Base-by-base conservation (phyloP, 2,888 invertebrate species). In the Galerucella calmariensis region DNA sequence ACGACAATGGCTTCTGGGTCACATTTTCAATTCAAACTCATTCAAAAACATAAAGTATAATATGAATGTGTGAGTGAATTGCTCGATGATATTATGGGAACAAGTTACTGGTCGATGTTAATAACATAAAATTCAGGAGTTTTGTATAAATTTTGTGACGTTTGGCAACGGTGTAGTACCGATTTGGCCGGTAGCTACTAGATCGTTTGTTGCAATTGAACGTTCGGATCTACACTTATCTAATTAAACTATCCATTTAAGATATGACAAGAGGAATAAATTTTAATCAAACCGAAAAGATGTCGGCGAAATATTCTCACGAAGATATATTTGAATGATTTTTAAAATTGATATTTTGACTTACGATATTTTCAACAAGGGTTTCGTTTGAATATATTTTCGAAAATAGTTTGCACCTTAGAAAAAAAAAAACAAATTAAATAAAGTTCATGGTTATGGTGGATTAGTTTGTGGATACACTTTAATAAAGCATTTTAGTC, bases 1-100 rank as follows among this genome's bases (percentile, higher is more conserved):
- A 78, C 74, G 77, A 78, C 77, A 78, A 77, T 79, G 77, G 69
- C 76, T 77, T 70, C 72, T 77, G 73, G 78, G 79, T 77, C 77
- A 76, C 71, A 72, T 63, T 72, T 72, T 67, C 66, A 69, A 72
- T 72, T 75, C 72, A 62, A 72, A 72, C 71, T 69, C 66, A 41
- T 41, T 67, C 62, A 53, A 59, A 24, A 61, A 59, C 46, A 62
- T 69, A 46, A 71, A 11, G 53, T 27, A 69, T 46, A 11, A n/a
- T 69, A 35, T 41, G 16, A 24, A 20, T 53, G 16, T 63, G 1
- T n/a, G 27, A 27, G 27, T 27, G 20, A 48, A 14, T 27, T 69
- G 35, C 20, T 14, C 16, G 35, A 9, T 16, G 53, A 16, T 16
- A 16, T 20, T 53, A 53, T 53, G 8, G 27, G 6, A 53, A 53